Conservation (phyloP, 1,140 invertebrate species). For the Physella acuta region DNA sequence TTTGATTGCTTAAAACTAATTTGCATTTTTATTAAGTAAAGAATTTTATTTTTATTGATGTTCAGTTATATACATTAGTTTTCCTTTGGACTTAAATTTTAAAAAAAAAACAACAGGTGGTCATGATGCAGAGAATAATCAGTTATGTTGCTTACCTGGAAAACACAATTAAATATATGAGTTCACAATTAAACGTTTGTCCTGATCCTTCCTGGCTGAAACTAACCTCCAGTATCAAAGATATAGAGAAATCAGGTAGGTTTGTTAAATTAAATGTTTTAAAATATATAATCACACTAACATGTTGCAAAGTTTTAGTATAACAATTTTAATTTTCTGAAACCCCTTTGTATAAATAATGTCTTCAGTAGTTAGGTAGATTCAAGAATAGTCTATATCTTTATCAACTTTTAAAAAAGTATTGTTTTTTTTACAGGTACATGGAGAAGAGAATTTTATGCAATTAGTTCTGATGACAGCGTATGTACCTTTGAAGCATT, state of each 20-base stretch:
- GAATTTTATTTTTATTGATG: too few species aligned
- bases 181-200: slow-evolving; percentile 12
- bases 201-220: slow-evolving; percentile 17
- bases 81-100: too few species aligned
- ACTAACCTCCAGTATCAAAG: slow-evolving; percentile 22
- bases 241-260: slow-evolving; percentile 20
- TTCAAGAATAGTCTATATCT: background rate
- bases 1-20: too few species aligned
- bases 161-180: slow-evolving; percentile 30
- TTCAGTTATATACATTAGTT: too few species aligned
- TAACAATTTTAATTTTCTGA: too few species aligned
- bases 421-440: slow-evolving; percentile 10
- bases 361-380: background rate
- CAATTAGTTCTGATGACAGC: slow-evolving; percentile 15
- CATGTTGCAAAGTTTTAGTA: too few species aligned
- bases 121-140: slow-evolving; percentile 41
- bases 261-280: too few species aligned
- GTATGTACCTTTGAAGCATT: too few species aligned
- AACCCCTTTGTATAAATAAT: too few species aligned
- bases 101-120: too few species aligned
- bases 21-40: too few species aligned
- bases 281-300: too few species aligned
- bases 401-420: background rate
- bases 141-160: slow-evolving; percentile 37
- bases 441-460: slow-evolving; percentile 3